Base-by-base conservation (phyloP, 2,113 vertebrate species). In the Perca schrenkii region DNA sequence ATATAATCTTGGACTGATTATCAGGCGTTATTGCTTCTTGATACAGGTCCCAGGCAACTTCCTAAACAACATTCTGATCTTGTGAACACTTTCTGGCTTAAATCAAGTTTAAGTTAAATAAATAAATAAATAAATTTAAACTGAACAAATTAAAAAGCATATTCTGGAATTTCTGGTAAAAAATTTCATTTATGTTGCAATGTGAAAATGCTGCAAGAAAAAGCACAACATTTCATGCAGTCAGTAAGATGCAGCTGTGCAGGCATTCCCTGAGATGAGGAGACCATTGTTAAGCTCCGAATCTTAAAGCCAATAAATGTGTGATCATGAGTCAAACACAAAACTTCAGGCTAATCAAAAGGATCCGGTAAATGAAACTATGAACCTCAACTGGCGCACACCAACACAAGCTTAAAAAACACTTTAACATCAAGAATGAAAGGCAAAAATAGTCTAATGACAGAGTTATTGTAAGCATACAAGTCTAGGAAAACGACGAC, bases 311-410 rank as follows among this genome's bases (percentile, higher is more conserved):
- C 52, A 69, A 62, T 4, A 36, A 36, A 49, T 61, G 46, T 70
- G 12, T 53, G 53, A 57, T 34, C 14, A 31, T 31, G 36, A 70
- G 49, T 72, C 31, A 77, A 74, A 72, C 6, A 71, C 6, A 71
- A n/a, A 36, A 36, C 69, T 43, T 47, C 2, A 74, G 69, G n/a
- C 17, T 75, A 80, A 77, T 77, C 68, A 77, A 80, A 86, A 84
- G 6, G 72, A 80, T 74, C 46, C 19, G 14, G 43, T 65, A 46
- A 52, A 73, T 67, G 3, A 74, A 79, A 84, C 22, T 63, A 70
- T n/a, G 70, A 68, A 71, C 15, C n/a, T 43, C 50, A 40, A 25
- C 6, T 25, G 25, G 16, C 56, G 21, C 43, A 65, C 10, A 79
- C 16, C 31, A 68, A 61, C 31, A 72, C 58, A 65, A 74, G 64